Percentiles rank a stretch among this genome's conserved stretches.
These are phyloP conservation scores for Hypocryptadius cinnamomeus DNA, from an alignment of 2,113 vertebrate genomes.

Conservation along the genomic window DNA sequence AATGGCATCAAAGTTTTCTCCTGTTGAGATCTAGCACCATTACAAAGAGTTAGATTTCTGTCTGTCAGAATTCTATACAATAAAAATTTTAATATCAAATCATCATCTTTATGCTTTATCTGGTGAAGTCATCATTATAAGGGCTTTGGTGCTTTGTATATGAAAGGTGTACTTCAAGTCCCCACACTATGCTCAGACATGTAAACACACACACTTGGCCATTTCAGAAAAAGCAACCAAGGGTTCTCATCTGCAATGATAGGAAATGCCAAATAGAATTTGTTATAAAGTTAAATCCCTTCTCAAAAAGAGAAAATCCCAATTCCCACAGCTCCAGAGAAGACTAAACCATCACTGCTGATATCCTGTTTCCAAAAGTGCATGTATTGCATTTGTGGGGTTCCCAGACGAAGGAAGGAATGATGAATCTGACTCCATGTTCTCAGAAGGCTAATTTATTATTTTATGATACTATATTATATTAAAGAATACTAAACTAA, in stretches of 20 bases:
- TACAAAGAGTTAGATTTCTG: not conserved
- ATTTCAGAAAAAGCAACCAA: not conserved
- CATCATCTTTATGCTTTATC: not conserved
- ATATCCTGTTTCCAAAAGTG: not conserved
- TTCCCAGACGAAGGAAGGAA: no score
- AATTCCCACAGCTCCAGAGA: not conserved
- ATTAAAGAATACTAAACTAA: no score
- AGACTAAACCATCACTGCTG: not conserved
- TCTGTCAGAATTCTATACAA: not conserved
- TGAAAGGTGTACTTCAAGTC: not conserved
- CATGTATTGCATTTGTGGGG: no score
- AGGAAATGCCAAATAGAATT: not conserved
- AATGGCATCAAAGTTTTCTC: slow-evolving; percentile 83
- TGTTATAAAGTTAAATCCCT: not conserved
- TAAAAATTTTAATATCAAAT: not conserved
- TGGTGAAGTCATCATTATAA: not conserved
- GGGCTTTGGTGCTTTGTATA: not conserved
- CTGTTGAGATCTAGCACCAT: slow-evolving; percentile 72
- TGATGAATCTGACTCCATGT: no score
- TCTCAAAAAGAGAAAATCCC: not conserved
- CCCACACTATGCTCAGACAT: not conserved
- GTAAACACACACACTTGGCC: not conserved
- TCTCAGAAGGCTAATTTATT: no score
- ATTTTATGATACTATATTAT: no score
- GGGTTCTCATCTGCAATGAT: not conserved